phyloP scores from a whole-genome alignment of 2,888 invertebrate species.

The Agrotis clavis region DNA sequence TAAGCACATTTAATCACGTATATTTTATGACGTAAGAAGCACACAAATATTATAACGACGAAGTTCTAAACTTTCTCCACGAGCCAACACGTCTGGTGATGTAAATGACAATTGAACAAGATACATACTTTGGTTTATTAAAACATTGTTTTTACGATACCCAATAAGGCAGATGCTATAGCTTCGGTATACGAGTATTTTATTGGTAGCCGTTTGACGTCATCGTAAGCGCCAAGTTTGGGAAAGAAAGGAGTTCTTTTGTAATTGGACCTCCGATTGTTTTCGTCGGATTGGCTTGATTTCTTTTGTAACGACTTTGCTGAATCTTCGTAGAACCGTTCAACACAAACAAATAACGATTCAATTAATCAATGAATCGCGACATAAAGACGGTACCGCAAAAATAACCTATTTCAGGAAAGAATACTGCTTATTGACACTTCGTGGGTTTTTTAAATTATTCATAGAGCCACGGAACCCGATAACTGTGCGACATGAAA shows the following conservation, averaged over 20 bases:
- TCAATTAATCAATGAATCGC: constrained; percentile 33
- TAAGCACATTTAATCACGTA: constrained; percentile 64
- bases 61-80: constrained; percentile 58
- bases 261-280: constrained; percentile 26
- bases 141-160: constrained; percentile 48
- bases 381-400: constrained; percentile 11
- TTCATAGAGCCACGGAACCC: constrained; percentile 11
- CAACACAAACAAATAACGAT: constrained; percentile 34
- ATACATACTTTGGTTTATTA: constrained; percentile 27
- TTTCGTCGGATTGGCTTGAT: constrained; percentile 28
- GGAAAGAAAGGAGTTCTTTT: constrained; percentile 29
- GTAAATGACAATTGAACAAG: constrained; percentile 62
- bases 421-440: constrained; percentile 7
- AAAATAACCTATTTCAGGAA: constrained; percentile 29
- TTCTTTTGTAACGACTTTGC: constrained; percentile 12
- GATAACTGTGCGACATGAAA: constrained; percentile 3
- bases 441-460: not conserved
- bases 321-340: constrained; percentile 40
- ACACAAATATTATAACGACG: constrained; percentile 58
- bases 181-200: constrained; percentile 23
- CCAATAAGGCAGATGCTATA: constrained; percentile 26
- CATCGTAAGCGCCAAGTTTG: constrained; percentile 30
- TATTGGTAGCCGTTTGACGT: constrained; percentile 42
- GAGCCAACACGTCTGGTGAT: constrained; percentile 56
- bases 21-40: constrained; percentile 58